phyloP scores from a whole-genome alignment of 2,797 vertebrate species.

The Atherinosoma microstoma region DNA sequence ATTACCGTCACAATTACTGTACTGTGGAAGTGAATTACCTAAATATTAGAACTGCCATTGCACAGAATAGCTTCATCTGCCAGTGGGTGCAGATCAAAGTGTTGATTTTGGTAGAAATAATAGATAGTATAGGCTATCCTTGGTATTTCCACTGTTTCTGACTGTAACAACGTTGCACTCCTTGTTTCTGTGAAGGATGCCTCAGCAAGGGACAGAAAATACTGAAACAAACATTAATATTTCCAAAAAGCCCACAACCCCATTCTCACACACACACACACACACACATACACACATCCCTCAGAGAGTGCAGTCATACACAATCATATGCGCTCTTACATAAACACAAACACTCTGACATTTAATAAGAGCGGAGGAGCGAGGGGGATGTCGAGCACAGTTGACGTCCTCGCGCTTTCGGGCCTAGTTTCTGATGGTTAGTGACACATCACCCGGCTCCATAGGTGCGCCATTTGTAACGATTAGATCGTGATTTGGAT shows the following conservation, averaged over 20 bases:
- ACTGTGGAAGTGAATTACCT: too few species aligned
- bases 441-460: slow-evolving; percentile 55
- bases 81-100: too few species aligned
- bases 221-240: not conserved
- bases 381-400: slow-evolving; percentile 48
- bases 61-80: too few species aligned
- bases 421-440: slow-evolving; percentile 51
- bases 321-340: slow-evolving; percentile 7
- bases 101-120: too few species aligned
- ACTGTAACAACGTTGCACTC: not conserved
- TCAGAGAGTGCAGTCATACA: not conserved
- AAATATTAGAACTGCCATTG: too few species aligned
- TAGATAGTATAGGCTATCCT: too few species aligned
- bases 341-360: slow-evolving; percentile 47
- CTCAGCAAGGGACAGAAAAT: not conserved
- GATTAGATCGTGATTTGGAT: slow-evolving; percentile 60
- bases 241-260: slow-evolving; percentile 6
- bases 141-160: too few species aligned
- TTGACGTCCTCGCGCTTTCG: slow-evolving; percentile 18
- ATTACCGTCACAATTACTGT: too few species aligned
- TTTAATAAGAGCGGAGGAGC: slow-evolving; percentile 58
- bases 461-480: slow-evolving; percentile 65
- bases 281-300: not conserved
- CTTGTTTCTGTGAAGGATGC: not conserved
- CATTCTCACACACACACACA: too few species aligned